Percentiles rank a stretch among this genome's conserved stretches.
phyloP scores from a whole-genome alignment of 1,140 invertebrate genomes.

The Lepidurus arcticus region DNA sequence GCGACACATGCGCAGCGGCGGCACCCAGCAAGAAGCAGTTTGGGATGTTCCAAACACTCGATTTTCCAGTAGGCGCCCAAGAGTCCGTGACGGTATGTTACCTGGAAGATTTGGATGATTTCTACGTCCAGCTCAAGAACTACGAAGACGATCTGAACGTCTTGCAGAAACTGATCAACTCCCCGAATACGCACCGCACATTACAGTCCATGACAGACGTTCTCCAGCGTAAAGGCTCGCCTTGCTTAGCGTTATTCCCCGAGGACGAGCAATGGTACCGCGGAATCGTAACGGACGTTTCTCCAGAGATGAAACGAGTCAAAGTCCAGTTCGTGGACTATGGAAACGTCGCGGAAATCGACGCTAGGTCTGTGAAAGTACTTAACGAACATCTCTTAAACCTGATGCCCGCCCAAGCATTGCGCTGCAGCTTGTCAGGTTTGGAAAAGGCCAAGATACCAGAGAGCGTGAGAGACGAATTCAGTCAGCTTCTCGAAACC shows the following conservation, averaged over 20 bases:
- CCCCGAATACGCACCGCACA: neutral
- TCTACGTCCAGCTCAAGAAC: neutral
- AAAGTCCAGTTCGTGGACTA: conserved; percentile 76
- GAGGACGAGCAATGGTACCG: conserved; percentile 72
- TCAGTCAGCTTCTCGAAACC: neutral
- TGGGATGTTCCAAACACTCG: neutral
- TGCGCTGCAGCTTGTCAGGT: neutral
- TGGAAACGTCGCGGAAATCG: conserved; percentile 54
- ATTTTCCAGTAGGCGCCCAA: neutral
- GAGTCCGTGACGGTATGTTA: neutral
- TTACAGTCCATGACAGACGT: neutral
- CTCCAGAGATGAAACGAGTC: conserved; percentile 52
- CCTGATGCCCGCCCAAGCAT: conserved; percentile 7
- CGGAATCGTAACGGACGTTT: conserved; percentile 64
- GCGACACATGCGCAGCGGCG: neutral
- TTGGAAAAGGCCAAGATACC: neutral
- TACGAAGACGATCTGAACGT: neutral
- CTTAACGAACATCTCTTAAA: conserved; percentile 21
- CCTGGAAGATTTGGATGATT: neutral
- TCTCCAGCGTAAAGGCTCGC: conserved; percentile 44
- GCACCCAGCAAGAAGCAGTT: neutral
- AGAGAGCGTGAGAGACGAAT: neutral
- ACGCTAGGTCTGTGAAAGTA: neutral
- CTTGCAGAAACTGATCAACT: neutral
- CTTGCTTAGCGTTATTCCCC: conserved; percentile 66